These are phyloP conservation scores for Melinaea marsaeus DNA, from an alignment of 2,888 invertebrate species.

Conservation along the genomic window DNA sequence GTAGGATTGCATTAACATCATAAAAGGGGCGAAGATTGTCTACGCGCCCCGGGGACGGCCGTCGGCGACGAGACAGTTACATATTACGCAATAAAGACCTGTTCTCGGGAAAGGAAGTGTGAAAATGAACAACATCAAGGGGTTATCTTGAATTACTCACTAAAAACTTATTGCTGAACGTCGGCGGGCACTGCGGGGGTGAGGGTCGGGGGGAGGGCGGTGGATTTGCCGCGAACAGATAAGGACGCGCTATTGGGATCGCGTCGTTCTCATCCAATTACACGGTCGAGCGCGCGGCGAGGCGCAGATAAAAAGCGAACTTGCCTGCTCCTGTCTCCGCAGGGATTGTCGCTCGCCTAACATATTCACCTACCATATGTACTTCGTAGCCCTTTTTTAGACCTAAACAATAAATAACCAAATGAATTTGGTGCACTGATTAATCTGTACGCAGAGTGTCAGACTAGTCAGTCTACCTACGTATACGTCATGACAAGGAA, in stretches of 20 bases:
- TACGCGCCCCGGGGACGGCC: conserved; percentile 68
- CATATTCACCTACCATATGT: conserved; percentile 68
- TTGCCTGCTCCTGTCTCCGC: conserved; percentile 68
- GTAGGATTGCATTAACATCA: conserved; percentile 76
- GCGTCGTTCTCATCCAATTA: conserved; percentile 78
- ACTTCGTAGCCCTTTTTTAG: conserved; percentile 38
- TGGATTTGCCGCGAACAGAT: conserved; percentile 76
- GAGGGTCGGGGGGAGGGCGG: conserved; percentile 42
- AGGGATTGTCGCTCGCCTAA: conserved; percentile 73
- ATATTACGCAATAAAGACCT: conserved; percentile 78
- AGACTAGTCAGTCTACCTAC: no score
- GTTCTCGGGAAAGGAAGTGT: conserved; percentile 79
- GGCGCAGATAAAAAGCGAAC: conserved; percentile 71
- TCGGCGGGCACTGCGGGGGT: conserved; percentile 46
- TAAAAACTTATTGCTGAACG: conserved; percentile 74
- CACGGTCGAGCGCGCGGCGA: conserved; percentile 76
- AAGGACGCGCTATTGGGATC: conserved; percentile 77
- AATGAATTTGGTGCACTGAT: not conserved
- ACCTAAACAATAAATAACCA: not conserved
- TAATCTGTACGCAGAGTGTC: no score
- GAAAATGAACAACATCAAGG: conserved; percentile 79
- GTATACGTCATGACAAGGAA: no score
- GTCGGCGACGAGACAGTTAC: conserved; percentile 74
- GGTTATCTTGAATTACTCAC: conserved; percentile 79
- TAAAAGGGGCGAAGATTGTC: conserved; percentile 72